phyloP scores from a whole-genome alignment of 2,113 vertebrate species.

The Rhabdornis inornatus region DNA sequence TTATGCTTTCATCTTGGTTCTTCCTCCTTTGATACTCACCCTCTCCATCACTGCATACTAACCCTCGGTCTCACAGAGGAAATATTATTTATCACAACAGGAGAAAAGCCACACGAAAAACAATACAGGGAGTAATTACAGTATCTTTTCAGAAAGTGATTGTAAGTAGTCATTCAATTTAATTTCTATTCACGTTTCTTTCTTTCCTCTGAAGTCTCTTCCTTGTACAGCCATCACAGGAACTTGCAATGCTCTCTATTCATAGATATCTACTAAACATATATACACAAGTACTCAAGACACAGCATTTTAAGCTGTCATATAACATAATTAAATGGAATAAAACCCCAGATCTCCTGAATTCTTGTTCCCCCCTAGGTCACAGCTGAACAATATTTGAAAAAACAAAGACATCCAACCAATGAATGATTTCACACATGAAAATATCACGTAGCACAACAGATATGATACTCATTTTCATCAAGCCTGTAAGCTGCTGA shows the following conservation, averaged over 20 bases:
- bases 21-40: background rate
- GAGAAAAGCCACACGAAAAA: background rate
- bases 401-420: background rate
- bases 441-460: background rate
- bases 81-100: background rate
- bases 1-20: background rate
- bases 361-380: background rate
- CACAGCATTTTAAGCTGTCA: background rate
- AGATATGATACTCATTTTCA: background rate
- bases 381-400: background rate
- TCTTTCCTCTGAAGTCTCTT: background rate
- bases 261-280: background rate
- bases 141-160: background rate
- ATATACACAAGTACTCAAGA: background rate
- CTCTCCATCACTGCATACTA: background rate
- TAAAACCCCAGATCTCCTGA: background rate
- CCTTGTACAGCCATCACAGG: background rate
- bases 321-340: background rate
- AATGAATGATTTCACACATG: background rate
- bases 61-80: background rate
- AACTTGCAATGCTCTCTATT: background rate
- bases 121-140: background rate
- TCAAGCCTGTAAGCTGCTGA: background rate
- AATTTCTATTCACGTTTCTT: background rate
- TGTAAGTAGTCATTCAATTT: background rate